phyloP scores from a whole-genome alignment of 2,888 invertebrate species.

The Conchocele bisecta region DNA sequence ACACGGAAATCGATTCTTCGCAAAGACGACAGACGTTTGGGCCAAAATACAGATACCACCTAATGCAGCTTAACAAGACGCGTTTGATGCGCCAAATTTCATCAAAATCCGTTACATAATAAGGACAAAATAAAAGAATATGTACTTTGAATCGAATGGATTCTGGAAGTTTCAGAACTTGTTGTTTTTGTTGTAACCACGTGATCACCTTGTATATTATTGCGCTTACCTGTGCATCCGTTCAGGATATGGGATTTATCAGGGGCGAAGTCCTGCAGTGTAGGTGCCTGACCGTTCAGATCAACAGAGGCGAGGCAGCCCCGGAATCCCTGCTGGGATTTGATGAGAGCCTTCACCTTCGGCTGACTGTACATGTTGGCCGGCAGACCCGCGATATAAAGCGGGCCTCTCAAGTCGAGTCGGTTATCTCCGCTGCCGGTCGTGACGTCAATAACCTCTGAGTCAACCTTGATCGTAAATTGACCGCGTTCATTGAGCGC shows the following conservation, averaged over 20 bases:
- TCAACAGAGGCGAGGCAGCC: constrained; percentile 80
- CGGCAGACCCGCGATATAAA: constrained; percentile 78
- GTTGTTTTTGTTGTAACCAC: too few relatives aligned
- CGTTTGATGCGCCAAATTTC: too few relatives aligned
- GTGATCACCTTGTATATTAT: too few relatives aligned
- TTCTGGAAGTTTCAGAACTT: too few relatives aligned
- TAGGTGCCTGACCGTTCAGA: constrained; percentile 70
- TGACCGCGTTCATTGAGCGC: constrained; percentile 58
- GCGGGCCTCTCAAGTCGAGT: constrained; percentile 55
- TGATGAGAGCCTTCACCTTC: constrained; percentile 56
- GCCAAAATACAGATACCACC: too few relatives aligned
- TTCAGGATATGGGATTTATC: constrained; percentile 40
- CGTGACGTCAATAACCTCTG: constrained; percentile 47
- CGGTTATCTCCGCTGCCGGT: constrained; percentile 56
- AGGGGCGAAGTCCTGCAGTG: constrained; percentile 62
- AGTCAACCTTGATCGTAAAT: constrained; percentile 66
- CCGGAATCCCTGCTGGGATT: constrained; percentile 77
- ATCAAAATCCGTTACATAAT: too few relatives aligned
- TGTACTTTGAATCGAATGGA: too few relatives aligned
- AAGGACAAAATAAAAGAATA: too few relatives aligned
- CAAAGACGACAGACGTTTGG: too few relatives aligned
- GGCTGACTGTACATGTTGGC: constrained; percentile 58
- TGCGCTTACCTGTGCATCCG: constrained; percentile 63
- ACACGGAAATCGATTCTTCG: too few relatives aligned
- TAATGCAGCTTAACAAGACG: too few relatives aligned